Conservation (phyloP, 2,888 invertebrate species). For the Drosophila colorata region DNA sequence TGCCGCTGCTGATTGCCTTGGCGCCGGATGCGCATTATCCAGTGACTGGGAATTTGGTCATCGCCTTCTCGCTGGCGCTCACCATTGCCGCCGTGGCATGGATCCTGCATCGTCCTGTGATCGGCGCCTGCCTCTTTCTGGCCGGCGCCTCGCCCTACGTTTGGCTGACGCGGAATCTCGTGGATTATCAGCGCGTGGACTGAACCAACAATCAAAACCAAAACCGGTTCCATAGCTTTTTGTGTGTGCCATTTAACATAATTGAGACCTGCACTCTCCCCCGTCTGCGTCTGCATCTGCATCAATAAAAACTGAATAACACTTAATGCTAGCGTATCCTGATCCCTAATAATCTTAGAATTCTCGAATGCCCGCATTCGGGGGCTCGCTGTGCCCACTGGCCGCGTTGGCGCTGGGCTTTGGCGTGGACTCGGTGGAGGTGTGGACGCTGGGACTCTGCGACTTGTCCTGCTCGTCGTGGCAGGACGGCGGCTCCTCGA, state of each 20-base stretch:
- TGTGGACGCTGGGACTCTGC: slow-evolving; percentile 81
- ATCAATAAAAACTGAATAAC: slow-evolving; percentile 69
- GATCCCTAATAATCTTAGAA: slow-evolving; percentile 41
- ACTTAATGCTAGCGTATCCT: slow-evolving; percentile 44
- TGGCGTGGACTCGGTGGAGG: slow-evolving; percentile 68
- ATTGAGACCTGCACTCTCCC: neutral
- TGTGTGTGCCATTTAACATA: slow-evolving; percentile 3
- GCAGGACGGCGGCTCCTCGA: slow-evolving; percentile 68
- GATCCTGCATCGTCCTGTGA: slow-evolving; percentile 86
- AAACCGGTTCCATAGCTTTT: slow-evolving; percentile 27
- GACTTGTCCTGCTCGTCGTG: slow-evolving; percentile 77
- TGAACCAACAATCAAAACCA: slow-evolving; percentile 27
- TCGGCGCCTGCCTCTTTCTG: slow-evolving; percentile 86
- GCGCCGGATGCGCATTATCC: slow-evolving; percentile 85
- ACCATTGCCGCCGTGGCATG: slow-evolving; percentile 86
- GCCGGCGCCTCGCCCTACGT: slow-evolving; percentile 86
- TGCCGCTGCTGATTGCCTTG: slow-evolving; percentile 78
- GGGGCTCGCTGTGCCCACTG: slow-evolving; percentile 24
- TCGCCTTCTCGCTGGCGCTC: slow-evolving; percentile 86
- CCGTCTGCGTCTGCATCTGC: slow-evolving; percentile 10
- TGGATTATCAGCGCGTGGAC: slow-evolving; percentile 69
- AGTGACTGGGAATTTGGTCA: slow-evolving; percentile 85
- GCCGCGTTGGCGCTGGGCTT: slow-evolving; percentile 42
- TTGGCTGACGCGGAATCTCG: slow-evolving; percentile 85
- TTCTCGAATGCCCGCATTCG: slow-evolving; percentile 45